Evolutionary conservation across 2,797 vertebrate genomes (phyloP).

Genomic region (Anolis apletophallus): DNA sequence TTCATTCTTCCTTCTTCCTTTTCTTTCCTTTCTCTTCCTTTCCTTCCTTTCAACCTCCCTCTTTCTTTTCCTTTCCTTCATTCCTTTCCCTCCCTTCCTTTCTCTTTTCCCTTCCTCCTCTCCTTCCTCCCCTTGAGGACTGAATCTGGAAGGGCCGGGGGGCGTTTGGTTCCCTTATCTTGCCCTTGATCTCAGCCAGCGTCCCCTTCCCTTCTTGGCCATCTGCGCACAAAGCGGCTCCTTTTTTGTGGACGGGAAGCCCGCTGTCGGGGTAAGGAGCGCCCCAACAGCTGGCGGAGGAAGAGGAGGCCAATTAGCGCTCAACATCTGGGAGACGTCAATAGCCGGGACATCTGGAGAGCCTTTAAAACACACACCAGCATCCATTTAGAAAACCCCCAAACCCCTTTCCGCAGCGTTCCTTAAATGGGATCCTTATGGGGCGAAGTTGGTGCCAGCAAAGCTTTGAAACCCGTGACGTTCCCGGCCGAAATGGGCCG

Average conservation of each 20-base stretch:
- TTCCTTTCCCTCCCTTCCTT: too few species aligned
- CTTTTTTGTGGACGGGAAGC: not conserved
- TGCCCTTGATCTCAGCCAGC: too few species aligned
- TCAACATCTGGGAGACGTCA: constrained; percentile 5
- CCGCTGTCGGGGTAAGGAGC: not conserved
- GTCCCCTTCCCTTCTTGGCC: too few species aligned
- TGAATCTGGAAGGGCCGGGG: too few species aligned
- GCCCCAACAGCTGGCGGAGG: not conserved
- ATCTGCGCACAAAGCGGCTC: too few species aligned
- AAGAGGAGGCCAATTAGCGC: not conserved
- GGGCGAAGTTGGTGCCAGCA: constrained; percentile 68
- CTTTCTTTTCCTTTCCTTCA: too few species aligned
- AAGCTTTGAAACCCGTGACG: constrained; percentile 74
- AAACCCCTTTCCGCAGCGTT: constrained; percentile 69
- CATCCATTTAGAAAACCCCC: constrained; percentile 39
- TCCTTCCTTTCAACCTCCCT: too few species aligned
- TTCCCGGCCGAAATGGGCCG: constrained; percentile 72
- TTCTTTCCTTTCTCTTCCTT: too few species aligned
- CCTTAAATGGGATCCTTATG: constrained; percentile 77
- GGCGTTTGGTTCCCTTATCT: too few species aligned
- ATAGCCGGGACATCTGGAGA: not conserved
- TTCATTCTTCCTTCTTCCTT: too few species aligned
- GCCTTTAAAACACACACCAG: not conserved
- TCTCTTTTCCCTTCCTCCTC: too few species aligned
- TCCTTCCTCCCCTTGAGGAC: too few species aligned